A percentile compares a stretch with the other conserved stretches of the same genome.
Evolutionary conservation across 64 coral and sea anemone genomes (phyloP).

Genomic region (Pachyseris speciosa): DNA sequence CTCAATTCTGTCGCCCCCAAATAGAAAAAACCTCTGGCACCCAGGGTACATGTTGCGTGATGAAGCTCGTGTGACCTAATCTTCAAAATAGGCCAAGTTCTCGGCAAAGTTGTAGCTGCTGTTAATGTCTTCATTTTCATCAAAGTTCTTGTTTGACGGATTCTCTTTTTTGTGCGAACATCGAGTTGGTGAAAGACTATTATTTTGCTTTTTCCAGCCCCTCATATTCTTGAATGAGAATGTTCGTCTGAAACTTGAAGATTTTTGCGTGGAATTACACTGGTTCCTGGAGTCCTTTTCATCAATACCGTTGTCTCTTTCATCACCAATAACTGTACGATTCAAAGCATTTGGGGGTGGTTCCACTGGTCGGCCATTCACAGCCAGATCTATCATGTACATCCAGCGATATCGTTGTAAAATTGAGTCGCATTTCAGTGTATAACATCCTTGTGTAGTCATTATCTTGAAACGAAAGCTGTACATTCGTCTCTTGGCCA

Average conservation of each 20-base stretch:
- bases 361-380: conserved; percentile 23
- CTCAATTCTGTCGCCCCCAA: too few species aligned
- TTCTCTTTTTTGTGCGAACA: not conserved
- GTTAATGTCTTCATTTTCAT: not conserved
- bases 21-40: too few species aligned
- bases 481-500: conserved; percentile 48
- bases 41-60: not conserved
- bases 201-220: conserved; percentile 1
- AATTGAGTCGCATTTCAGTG: conserved; percentile 19
- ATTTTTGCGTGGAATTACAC: not conserved
- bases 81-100: not conserved
- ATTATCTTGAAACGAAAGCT: conserved; percentile 29
- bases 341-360: conserved; percentile 6
- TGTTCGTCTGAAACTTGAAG: not conserved
- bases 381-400: conserved; percentile 38
- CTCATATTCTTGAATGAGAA: not conserved
- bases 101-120: conserved; percentile 12
- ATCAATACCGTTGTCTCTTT: not conserved
- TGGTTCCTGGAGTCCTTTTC: not conserved
- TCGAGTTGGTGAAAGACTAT: not conserved
- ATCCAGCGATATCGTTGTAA: conserved; percentile 36
- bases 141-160: not conserved
- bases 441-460: not conserved
- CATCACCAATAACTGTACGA: not conserved
- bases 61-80: not conserved